These are phyloP conservation scores for Pandion haliaetus DNA, from an alignment of 2,113 vertebrate species.

Conservation along the genomic window DNA sequence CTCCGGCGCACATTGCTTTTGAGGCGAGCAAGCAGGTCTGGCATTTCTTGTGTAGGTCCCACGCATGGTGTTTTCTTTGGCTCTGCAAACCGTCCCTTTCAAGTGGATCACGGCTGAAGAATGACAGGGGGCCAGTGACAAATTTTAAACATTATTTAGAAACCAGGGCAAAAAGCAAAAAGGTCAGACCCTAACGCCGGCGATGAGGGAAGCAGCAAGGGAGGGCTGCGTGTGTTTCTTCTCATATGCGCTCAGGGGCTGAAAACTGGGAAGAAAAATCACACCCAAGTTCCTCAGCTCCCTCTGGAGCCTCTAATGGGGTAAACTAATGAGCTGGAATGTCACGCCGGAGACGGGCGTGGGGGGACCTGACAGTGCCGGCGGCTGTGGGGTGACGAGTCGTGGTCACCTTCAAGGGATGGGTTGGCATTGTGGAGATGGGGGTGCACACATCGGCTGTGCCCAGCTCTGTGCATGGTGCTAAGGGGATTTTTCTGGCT, in stretches of 20 bases:
- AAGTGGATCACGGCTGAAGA: neutral
- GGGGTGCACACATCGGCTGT: neutral
- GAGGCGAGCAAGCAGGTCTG: neutral
- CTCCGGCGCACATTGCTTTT: neutral
- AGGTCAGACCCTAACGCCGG: neutral
- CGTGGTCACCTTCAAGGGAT: neutral
- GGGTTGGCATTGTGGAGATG: neutral
- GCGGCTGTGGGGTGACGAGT: neutral
- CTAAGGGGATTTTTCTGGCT: neutral
- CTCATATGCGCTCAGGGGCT: constrained; percentile 9
- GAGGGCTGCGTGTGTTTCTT: neutral
- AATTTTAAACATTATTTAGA: constrained; percentile 23
- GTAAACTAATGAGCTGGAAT: constrained; percentile 26
- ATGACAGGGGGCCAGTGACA: constrained; percentile 40
- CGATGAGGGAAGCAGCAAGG: neutral
- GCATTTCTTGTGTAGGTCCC: constrained; percentile 1
- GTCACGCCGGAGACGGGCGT: rapidly evolving
- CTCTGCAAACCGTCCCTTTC: neutral
- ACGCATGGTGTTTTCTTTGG: constrained; percentile 42
- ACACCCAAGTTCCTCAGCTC: neutral
- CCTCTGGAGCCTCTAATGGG: neutral
- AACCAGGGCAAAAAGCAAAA: neutral
- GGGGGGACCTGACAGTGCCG: rapidly evolving
- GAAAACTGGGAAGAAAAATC: neutral
- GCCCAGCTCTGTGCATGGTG: neutral